These are phyloP conservation scores for Malurus leucopterus DNA, from an alignment of 2,797 vertebrate genomes.

Conservation along the genomic window DNA sequence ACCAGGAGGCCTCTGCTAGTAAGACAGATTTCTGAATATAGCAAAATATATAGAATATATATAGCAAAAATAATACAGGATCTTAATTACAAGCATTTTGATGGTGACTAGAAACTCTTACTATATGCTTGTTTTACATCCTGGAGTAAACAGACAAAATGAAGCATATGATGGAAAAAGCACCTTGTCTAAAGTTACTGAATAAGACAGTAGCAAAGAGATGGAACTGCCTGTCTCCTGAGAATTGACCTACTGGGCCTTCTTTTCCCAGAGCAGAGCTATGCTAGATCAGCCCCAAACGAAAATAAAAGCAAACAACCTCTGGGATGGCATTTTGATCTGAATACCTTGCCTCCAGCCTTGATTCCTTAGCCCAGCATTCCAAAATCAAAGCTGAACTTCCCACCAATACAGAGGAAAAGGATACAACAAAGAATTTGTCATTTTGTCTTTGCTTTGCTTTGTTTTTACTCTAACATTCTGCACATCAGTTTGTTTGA, in stretches of 20 bases:
- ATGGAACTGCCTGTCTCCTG: background rate
- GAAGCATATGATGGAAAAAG: background rate
- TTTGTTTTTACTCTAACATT: background rate
- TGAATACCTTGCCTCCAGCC: rapidly evolving
- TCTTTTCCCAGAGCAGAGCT: background rate
- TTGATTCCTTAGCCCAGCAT: background rate
- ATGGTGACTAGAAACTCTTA: background rate
- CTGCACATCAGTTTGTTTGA: constrained; percentile 18
- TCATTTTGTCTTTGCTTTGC: background rate
- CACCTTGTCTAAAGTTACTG: background rate
- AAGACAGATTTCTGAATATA: background rate
- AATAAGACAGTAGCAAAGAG: background rate
- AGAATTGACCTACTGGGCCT: background rate
- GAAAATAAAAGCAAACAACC: background rate
- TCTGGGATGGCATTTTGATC: background rate
- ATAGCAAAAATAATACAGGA: background rate
- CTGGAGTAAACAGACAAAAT: background rate
- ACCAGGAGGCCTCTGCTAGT: background rate
- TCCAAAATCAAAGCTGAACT: background rate
- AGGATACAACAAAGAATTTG: background rate
- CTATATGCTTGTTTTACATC: background rate
- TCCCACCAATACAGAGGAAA: background rate
- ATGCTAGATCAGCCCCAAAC: background rate
- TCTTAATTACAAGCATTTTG: background rate
- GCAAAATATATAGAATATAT: background rate